Conservation (phyloP, 37 sponge, comb jelly and placozoan species). For the Haliclona indistincta region DNA sequence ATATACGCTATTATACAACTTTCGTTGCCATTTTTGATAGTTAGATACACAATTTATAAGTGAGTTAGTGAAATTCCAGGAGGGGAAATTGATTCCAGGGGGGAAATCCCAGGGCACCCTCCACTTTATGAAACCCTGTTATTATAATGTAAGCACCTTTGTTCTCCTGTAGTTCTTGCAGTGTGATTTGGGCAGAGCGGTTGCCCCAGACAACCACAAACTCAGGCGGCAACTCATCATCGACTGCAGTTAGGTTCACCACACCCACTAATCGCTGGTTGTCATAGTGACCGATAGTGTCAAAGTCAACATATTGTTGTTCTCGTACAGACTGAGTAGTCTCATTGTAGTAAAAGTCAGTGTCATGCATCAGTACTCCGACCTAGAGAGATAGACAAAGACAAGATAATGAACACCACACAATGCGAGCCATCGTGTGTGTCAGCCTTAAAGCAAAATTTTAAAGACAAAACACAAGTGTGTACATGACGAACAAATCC, state of each 20-base stretch:
- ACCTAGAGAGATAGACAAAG: conserved; percentile 32
- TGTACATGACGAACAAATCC: too few relatives aligned
- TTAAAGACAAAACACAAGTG: too few relatives aligned
- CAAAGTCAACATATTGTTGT: conserved; percentile 24
- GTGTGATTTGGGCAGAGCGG: not conserved
- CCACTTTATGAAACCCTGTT: too few relatives aligned
- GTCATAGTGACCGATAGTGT: conserved; percentile 34
- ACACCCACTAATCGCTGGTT: conserved; percentile 32
- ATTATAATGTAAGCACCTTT: not conserved
- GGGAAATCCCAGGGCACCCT: too few relatives aligned
- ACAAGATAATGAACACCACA: not conserved
- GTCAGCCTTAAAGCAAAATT: too few relatives aligned
- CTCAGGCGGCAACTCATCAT: not conserved
- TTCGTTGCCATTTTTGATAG: too few relatives aligned
- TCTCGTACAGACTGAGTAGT: conserved; percentile 50
- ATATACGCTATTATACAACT: too few relatives aligned
- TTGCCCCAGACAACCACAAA: conserved; percentile 24
- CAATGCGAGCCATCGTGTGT: not conserved
- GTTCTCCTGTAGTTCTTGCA: not conserved
- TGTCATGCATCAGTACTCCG: conserved; percentile 54
- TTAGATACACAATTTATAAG: too few relatives aligned
- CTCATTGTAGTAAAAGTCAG: conserved; percentile 37
- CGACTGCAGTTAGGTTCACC: not conserved
- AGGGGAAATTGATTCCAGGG: too few relatives aligned
- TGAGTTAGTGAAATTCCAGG: too few relatives aligned